Evolutionary conservation across 30 jellyfish, hydroid and myxozoan species (phyloP), one percentile per base, ranked within the genome.

Genomic region (Aurelia aurita): DNA sequence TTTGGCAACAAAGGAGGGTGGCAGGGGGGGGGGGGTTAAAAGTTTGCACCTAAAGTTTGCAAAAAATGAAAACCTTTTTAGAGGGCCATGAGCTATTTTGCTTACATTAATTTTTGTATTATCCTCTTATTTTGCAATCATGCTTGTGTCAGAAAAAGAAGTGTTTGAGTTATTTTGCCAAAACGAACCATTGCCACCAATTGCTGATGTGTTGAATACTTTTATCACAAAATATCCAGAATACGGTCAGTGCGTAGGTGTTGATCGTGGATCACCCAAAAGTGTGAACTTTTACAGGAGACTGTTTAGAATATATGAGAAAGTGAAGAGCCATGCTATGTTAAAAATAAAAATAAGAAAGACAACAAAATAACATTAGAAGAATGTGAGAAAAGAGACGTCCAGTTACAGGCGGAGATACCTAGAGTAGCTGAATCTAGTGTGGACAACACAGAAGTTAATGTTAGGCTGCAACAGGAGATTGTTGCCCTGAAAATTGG

Each of bases 371-470:
- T 54, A 72, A 72, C 43, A 43, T 72, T 72, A n/a, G 84, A 72
- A 72, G 84, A 72, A 72, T 72, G 84, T 46, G 84, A 35, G 84
- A 72, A 34, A 45, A 72, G 58, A 67, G 58, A 32, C 61, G 6
- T 67, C 79, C 79, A 26, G 84, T 72, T 72, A 45, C 84, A 72
- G 45, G 73, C 84, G 3, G 34, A 72, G 72, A 72, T 72, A 72
- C 84, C 84, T 12, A 72, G 84, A 43, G 47, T 46, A 53, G 70
- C 84, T 72, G 72, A 72, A 45, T 39, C 39, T 9, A 34, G 44
- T 34, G 66, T 10, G 2, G 72, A 45, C 49, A 46, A 72, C 84
- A 5, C 73, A 72, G 81, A 69, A 69, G 74, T 69, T 32, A 72
- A 72, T 53, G 73, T 45, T 72, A 72, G 84, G 19, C 73, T 72